Percentiles rank a stretch among this genome's conserved stretches.
Conservation (phyloP, 1,140 invertebrate genomes). For the Zaprionus vittiger region DNA sequence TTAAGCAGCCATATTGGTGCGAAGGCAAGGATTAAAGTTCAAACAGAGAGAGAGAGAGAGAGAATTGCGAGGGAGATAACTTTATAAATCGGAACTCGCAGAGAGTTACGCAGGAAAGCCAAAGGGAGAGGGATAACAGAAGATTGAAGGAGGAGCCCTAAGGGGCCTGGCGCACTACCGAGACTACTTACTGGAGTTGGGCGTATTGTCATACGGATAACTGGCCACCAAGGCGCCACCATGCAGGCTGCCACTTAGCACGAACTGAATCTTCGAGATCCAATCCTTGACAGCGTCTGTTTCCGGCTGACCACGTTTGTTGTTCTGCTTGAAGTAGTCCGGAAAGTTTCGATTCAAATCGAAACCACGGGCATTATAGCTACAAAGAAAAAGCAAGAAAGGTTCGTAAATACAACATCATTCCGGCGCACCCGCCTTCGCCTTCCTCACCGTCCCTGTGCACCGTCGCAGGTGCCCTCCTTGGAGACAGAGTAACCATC, state of each 20-base stretch:
- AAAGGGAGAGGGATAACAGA: neutral
- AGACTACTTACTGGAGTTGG: constrained; percentile 92
- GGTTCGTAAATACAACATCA: neutral
- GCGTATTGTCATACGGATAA: constrained; percentile 96
- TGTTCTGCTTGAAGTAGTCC: constrained; percentile 95
- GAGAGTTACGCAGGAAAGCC: neutral
- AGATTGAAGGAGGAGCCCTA: too few species aligned
- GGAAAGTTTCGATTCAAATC: constrained; percentile 97
- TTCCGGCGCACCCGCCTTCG: neutral
- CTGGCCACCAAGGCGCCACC: constrained; percentile 96
- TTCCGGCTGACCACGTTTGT: constrained; percentile 94
- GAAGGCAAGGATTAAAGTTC: constrained; percentile 64
- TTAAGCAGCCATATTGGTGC: constrained; percentile 84
- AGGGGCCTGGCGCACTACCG: neutral
- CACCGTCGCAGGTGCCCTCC: constrained; percentile 94
- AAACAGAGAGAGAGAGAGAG: constrained; percentile 55
- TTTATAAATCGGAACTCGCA: constrained; percentile 60
- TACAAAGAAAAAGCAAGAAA: constrained; percentile 75
- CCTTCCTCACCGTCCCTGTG: constrained; percentile 89
- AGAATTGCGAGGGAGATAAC: constrained; percentile 46
- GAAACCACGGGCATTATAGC: constrained; percentile 94
- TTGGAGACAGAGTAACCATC: constrained; percentile 95
- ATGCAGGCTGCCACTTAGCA: constrained; percentile 95
- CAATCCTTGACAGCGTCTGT: constrained; percentile 97
- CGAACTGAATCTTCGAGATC: constrained; percentile 96